These are phyloP conservation scores for Bathybates hornii DNA, from an alignment of 2,113 vertebrate genomes.

Conservation along the genomic window DNA sequence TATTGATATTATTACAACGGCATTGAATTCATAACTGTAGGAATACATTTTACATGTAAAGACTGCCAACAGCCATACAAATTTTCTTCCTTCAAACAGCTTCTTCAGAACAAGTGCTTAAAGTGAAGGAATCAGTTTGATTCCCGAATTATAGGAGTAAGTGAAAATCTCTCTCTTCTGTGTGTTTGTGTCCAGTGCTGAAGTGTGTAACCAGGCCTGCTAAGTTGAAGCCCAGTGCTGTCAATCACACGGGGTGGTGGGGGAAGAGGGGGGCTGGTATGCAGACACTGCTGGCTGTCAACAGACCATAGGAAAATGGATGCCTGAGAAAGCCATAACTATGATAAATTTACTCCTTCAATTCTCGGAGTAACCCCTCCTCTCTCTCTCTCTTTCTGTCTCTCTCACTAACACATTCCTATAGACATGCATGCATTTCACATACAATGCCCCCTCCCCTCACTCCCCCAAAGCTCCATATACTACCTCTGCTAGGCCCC, in stretches of 20 bases:
- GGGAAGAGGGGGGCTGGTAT: constrained; percentile 18
- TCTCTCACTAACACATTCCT: constrained; percentile 43
- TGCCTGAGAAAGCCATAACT: constrained; percentile 93
- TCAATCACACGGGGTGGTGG: constrained; percentile 46
- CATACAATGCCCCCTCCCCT: constrained; percentile 31
- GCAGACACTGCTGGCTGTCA: constrained; percentile 79
- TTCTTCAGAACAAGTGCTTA: background rate
- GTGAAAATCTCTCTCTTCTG: background rate
- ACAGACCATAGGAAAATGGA: constrained; percentile 90
- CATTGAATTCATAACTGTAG: background rate
- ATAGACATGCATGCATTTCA: constrained; percentile 61
- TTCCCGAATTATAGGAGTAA: background rate
- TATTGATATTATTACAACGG: background rate
- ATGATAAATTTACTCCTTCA: constrained; percentile 90
- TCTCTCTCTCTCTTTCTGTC: constrained; percentile 12
- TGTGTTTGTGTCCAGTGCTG: constrained; percentile 16
- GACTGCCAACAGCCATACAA: background rate
- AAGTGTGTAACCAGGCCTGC: constrained; percentile 36
- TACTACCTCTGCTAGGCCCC: constrained; percentile 76
- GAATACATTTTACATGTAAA: background rate
- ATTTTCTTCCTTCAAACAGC: background rate
- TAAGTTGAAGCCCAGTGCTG: constrained; percentile 35
- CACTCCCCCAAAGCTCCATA: constrained; percentile 57
- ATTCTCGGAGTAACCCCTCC: constrained; percentile 46
- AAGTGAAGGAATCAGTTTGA: background rate